A percentile compares a stretch with the other conserved stretches of the same genome.
These are phyloP conservation scores for Metaphire vulgaris DNA, from an alignment of 1,140 invertebrate genomes.

Conservation along the genomic window DNA sequence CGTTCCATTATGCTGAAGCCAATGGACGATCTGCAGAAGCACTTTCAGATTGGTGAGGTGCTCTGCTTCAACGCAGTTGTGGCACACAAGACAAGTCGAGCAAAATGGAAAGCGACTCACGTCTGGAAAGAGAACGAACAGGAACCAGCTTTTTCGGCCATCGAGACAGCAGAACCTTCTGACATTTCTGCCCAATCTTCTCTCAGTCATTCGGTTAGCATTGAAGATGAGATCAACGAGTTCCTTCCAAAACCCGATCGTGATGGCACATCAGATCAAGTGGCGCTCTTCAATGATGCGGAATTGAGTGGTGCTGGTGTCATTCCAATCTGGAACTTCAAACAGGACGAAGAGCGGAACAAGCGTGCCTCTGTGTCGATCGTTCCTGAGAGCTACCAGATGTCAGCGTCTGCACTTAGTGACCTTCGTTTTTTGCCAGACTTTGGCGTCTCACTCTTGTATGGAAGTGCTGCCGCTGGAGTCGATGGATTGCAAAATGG, in stretches of 20 bases:
- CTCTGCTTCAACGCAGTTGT: slow-evolving; percentile 52
- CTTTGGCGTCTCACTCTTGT: slow-evolving; percentile 11
- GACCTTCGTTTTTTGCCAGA: slow-evolving; percentile 33
- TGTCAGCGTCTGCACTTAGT: slow-evolving; percentile 47
- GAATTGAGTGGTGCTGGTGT: slow-evolving; percentile 48
- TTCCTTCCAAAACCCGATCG: slow-evolving; percentile 23
- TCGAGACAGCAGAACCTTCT: slow-evolving; percentile 31
- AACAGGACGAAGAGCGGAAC: slow-evolving; percentile 42
- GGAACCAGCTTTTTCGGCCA: slow-evolving; percentile 33
- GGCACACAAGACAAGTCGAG: slow-evolving; percentile 51
- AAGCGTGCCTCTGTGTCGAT: slow-evolving; percentile 45
- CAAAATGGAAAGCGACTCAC: slow-evolving; percentile 49
- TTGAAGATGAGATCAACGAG: slow-evolving; percentile 29
- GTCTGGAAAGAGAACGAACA: slow-evolving; percentile 50
- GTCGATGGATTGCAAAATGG: slow-evolving; percentile 13
- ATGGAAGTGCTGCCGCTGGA: not conserved
- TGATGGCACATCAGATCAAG: too few relatives aligned
- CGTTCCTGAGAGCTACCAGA: slow-evolving; percentile 49
- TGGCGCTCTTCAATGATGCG: slow-evolving; percentile 42
- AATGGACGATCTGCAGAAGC: slow-evolving; percentile 50
- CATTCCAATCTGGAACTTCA: slow-evolving; percentile 51
- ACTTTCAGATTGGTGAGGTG: slow-evolving; percentile 48
- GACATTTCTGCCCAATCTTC: slow-evolving; percentile 30
- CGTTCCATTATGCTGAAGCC: slow-evolving; percentile 50
- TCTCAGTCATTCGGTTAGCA: too few relatives aligned